phyloP scores from a whole-genome alignment of 2,113 vertebrate genomes.

The Pygoscelis antarcticus region DNA sequence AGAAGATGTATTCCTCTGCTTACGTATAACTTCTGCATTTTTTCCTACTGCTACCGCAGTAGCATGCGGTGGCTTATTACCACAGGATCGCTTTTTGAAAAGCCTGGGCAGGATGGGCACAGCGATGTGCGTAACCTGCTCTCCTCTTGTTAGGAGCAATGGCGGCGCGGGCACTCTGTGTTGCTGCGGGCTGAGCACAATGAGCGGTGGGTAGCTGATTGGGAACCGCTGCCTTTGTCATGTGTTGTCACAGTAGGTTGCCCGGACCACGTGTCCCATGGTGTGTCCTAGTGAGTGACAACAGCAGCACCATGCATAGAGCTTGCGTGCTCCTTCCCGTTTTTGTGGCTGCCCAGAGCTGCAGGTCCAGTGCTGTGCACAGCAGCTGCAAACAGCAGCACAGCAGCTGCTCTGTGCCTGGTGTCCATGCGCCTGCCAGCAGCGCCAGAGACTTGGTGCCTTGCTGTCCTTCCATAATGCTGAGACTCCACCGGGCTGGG shows the following conservation, averaged over 20 bases:
- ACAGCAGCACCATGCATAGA: not conserved
- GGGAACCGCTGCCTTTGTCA: not conserved
- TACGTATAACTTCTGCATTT: not conserved
- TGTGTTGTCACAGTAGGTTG: not conserved
- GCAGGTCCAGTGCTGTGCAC: not conserved
- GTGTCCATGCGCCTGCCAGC: too few species aligned
- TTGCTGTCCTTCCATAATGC: not conserved
- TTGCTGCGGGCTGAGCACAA: not conserved
- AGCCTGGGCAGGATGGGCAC: not conserved
- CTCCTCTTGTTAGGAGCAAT: not conserved
- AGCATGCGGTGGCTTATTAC: not conserved
- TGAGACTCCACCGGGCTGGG: not conserved
- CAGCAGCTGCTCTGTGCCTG: not conserved
- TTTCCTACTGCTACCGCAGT: accelerated
- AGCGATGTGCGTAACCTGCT: too few species aligned
- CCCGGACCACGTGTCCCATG: not conserved
- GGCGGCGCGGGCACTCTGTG: accelerated
- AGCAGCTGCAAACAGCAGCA: not conserved
- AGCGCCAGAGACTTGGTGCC: accelerated
- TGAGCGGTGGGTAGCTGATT: not conserved
- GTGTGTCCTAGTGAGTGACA: not conserved
- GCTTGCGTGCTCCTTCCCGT: not conserved
- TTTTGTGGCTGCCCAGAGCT: not conserved
- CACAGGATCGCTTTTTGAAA: not conserved
- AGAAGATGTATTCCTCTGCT: not conserved